Conservation (phyloP, 2,113 vertebrate genomes). For the Nesoenas mayeri region DNA sequence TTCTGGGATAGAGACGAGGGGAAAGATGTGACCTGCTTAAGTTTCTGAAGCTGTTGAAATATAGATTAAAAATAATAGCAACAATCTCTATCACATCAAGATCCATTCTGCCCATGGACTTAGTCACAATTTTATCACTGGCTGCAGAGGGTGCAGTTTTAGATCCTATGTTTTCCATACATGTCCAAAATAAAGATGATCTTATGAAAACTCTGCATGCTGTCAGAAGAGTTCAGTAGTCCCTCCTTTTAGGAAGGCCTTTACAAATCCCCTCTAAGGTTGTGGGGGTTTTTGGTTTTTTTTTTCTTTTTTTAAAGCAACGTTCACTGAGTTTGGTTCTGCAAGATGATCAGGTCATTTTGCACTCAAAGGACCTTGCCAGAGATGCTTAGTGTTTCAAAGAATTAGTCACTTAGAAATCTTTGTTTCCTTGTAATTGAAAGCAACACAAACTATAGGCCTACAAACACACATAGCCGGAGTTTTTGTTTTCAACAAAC, state of each 20-base stretch:
- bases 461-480: neutral
- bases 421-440: neutral
- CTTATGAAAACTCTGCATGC: neutral
- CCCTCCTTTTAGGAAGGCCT: neutral
- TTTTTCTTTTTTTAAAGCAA: neutral
- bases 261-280: neutral
- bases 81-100: neutral
- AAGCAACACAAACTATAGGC: neutral
- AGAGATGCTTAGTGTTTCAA: neutral
- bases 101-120: neutral
- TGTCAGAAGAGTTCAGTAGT: neutral
- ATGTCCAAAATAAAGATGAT: neutral
- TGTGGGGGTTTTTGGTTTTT: neutral
- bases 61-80: neutral
- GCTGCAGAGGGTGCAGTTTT: neutral
- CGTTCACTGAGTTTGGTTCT: neutral
- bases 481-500: neutral
- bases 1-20: neutral
- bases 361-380: neutral
- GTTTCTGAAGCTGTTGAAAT: neutral
- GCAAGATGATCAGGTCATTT: neutral
- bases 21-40: neutral
- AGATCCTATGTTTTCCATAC: neutral
- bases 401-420: neutral
- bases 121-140: neutral